Conservation (phyloP, 2,888 invertebrate genomes). For the Metalampra italica region DNA sequence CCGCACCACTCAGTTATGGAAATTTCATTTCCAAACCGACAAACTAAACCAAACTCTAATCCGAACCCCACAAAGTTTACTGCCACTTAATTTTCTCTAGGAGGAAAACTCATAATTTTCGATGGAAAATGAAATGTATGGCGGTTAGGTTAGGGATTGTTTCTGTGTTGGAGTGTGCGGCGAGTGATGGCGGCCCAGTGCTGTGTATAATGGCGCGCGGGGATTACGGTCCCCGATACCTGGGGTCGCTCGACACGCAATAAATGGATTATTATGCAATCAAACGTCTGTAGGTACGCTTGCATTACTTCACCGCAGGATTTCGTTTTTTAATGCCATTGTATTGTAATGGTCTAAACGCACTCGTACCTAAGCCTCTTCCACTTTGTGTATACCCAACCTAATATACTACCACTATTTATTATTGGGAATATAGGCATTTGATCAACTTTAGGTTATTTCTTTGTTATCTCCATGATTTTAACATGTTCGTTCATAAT, state of each 20-base stretch:
- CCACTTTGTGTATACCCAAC: no score
- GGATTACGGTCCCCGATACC: constrained; percentile 72
- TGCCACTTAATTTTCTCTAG: constrained; percentile 50
- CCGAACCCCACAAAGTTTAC: constrained; percentile 50
- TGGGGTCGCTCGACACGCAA: constrained; percentile 53
- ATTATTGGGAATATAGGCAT: no score
- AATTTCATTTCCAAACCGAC: constrained; percentile 72
- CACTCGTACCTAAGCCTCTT: no score
- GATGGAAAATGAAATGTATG: constrained; percentile 50
- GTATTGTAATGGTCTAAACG: no score
- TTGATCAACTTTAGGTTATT: no score
- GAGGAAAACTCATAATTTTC: constrained; percentile 37
- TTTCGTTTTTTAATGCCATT: no score
- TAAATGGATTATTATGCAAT: constrained; percentile 72
- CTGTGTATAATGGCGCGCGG: constrained; percentile 70
- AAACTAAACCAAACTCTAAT: constrained; percentile 65
- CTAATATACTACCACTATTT: no score
- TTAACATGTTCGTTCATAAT: no score
- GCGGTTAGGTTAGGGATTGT: constrained; percentile 37
- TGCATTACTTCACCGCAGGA: no score
- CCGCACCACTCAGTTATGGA: constrained; percentile 60
- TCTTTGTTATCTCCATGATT: no score
- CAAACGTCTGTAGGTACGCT: constrained; percentile 35
- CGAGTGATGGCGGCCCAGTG: constrained; percentile 57
- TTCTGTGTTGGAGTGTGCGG: constrained; percentile 23